phyloP scores from a whole-genome alignment of 2,888 invertebrate species.

The Drosophila pseudotakahashii region DNA sequence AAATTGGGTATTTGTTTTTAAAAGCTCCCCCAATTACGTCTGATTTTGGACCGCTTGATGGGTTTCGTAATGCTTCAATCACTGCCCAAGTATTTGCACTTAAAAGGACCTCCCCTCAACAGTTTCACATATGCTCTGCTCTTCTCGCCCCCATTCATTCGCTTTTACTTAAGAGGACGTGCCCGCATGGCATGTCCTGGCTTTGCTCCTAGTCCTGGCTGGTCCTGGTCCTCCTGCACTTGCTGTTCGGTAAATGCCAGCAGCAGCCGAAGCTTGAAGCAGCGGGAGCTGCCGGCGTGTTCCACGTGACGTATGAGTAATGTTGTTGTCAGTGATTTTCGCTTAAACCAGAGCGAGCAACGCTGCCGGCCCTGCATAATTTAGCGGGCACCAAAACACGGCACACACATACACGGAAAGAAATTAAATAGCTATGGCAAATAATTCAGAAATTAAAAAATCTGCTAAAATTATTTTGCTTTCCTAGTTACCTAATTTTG shows the following conservation, averaged over 20 bases:
- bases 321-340: conserved; percentile 73
- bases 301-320: conserved; percentile 73
- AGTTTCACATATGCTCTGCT: neutral
- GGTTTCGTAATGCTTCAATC: conserved; percentile 26
- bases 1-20: neutral
- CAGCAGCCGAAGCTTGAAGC: conserved; percentile 3
- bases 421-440: neutral
- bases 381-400: conserved; percentile 59
- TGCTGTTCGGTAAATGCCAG: conserved; percentile 37
- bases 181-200: conserved; percentile 31
- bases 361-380: conserved; percentile 60
- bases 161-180: conserved; percentile 46
- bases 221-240: conserved; percentile 1
- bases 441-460: neutral
- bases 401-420: conserved; percentile 14
- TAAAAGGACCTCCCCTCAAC: neutral
- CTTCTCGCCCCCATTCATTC: neutral
- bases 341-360: conserved; percentile 48
- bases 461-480: neutral
- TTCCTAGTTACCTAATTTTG: too few relatives aligned
- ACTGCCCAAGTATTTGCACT: conserved; percentile 36
- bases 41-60: conserved; percentile 20
- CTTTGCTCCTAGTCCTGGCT: neutral
- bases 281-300: conserved; percentile 42
- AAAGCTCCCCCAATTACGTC: neutral